Evolutionary conservation across 2,113 vertebrate species (phyloP), one percentile per base, ranked within the genome.

Genomic region (Lepidothrix coronata): DNA sequence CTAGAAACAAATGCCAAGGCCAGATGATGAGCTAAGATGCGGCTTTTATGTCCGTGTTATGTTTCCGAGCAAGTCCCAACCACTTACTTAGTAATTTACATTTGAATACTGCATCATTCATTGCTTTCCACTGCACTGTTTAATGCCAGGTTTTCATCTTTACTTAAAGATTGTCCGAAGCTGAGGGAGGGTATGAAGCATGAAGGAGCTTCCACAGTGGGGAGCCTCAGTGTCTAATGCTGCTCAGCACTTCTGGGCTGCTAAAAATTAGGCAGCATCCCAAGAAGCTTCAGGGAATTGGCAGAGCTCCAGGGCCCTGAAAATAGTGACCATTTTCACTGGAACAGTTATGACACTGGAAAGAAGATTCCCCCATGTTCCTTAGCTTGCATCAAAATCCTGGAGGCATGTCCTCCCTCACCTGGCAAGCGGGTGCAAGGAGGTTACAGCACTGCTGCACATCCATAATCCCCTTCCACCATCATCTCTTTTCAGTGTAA

Each of bases 401-500:
- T 44, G 23, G n/a, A 81, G 43, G 43, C 33, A 62, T 65, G 52
- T 61, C 35, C 48, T 67, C 51, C 68, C 57, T 41, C 0, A 1
- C 11, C 39, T 61, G 27, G n/a, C 1, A 4, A 88, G 39, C 1
- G 2, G 46, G 52, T 12, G 46, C 33, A 73, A 51, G 78, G 11
- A 88, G 23, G 30, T 11, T 57, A 33, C 3, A 8, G 49, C 59
- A 58, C 27, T 74, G 49, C 30, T 93, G 28, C 28, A 67, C 33
- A 48, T 89, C 73, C 87, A 78, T 54, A 87, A 82, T 5, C 2
- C 41, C n/a, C 27, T 93, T 90, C 75, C 44, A 91, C 79, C 65
- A 92, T 25, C 57, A 77, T 91, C 57, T 88, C 63, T 67, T 90
- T 63, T 71, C 90, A 92, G 65, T 61, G 93, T 88, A 94, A 90